Conservation (phyloP, 2,113 vertebrate genomes). For the Cavia aperea region DNA sequence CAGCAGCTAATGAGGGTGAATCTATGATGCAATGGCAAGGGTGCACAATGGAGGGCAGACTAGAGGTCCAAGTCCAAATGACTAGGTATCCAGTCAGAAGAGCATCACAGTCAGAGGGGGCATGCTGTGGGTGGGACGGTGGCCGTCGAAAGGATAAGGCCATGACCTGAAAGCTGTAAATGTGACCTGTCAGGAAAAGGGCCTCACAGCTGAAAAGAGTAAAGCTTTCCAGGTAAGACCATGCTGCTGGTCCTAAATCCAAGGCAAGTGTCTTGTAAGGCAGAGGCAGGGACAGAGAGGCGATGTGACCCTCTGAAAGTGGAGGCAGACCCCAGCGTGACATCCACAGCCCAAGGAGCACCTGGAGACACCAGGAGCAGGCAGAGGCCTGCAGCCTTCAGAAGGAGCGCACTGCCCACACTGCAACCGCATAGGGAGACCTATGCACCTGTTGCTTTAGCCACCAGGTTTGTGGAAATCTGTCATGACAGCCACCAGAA, state of each 20-base stretch:
- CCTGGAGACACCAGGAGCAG: neutral
- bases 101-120: fast-evolving
- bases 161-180: neutral
- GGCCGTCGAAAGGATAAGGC: neutral
- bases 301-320: neutral
- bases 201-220: neutral
- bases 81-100: neutral
- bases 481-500: neutral
- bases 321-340: neutral
- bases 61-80: neutral
- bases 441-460: neutral
- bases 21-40: neutral
- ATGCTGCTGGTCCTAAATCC: neutral
- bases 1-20: neutral
- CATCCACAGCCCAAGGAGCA: neutral
- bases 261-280: neutral
- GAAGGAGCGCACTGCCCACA: neutral
- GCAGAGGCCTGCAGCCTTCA: neutral
- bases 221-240: neutral
- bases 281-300: neutral
- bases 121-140: too few species aligned
- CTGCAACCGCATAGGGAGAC: neutral
- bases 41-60: neutral
- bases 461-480: neutral
- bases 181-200: neutral